Conservation (phyloP, 2,888 invertebrate genomes). For the Chaetoderma sp. region DNA sequence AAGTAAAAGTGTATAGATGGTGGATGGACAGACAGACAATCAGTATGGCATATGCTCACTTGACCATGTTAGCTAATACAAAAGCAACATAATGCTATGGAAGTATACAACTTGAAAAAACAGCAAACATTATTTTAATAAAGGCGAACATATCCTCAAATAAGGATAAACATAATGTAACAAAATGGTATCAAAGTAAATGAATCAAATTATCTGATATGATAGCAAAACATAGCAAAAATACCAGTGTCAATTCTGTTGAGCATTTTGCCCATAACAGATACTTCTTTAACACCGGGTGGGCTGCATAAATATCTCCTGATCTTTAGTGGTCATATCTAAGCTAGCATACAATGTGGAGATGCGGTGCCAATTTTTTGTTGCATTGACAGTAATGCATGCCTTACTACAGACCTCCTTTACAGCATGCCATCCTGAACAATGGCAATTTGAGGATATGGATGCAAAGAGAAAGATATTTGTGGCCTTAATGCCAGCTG, state of each 20-base stretch:
- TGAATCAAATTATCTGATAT: no score
- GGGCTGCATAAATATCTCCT: constrained; percentile 32
- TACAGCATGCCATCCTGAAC: constrained; percentile 20
- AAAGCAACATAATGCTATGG: no score
- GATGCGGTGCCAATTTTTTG: constrained; percentile 29
- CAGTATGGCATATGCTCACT: no score
- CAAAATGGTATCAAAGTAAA: no score
- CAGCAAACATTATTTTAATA: no score
- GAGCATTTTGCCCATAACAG: constrained; percentile 35
- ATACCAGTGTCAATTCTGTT: constrained; percentile 2
- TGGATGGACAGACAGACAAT: no score
- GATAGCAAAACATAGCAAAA: no score
- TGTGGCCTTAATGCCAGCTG: not conserved
- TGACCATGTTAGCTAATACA: no score
- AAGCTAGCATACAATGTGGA: constrained; percentile 35
- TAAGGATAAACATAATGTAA: no score
- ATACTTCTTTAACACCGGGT: constrained; percentile 25
- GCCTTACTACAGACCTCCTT: constrained; percentile 4
- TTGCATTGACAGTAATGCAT: constrained; percentile 26
- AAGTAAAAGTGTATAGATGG: no score
- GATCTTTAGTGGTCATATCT: constrained; percentile 29
- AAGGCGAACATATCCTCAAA: no score
- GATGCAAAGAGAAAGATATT: constrained; percentile 22
- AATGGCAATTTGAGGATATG: constrained; percentile 7
- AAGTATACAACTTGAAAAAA: no score